phyloP scores from a whole-genome alignment of 1,140 invertebrate species.

The Phymastichus coffea region DNA sequence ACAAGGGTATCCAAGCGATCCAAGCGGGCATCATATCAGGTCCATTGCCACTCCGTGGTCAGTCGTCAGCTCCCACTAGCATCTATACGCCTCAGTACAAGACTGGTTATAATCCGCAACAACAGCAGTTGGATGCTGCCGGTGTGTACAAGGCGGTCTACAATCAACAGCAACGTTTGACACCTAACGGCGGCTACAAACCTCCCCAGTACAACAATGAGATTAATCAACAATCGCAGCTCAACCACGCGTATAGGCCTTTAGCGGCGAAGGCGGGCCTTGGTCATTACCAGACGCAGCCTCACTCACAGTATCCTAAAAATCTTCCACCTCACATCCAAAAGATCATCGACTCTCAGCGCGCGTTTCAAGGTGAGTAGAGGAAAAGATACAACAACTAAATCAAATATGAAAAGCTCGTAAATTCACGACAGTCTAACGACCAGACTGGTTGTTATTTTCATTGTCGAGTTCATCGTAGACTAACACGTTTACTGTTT shows the following conservation, averaged over 20 bases:
- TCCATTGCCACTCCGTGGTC: too few species aligned
- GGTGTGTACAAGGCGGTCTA: slow-evolving; percentile 24
- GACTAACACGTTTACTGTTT: too few species aligned
- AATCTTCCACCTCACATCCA: slow-evolving; percentile 14
- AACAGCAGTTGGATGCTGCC: slow-evolving; percentile 25
- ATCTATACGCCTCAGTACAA: slow-evolving; percentile 17
- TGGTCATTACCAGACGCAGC: not conserved
- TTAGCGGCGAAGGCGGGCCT: not conserved
- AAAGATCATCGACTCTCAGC: slow-evolving; percentile 19
- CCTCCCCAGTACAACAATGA: too few species aligned
- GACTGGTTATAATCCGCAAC: slow-evolving; percentile 4
- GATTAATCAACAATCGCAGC: too few species aligned
- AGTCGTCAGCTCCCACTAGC: not conserved
- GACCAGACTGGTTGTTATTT: too few species aligned
- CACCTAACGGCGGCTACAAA: slow-evolving; percentile 8
- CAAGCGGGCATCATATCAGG: not conserved
- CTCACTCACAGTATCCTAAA: slow-evolving; percentile 10
- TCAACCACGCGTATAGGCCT: slow-evolving; percentile 17
- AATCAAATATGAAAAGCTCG: too few species aligned
- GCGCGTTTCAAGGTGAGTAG: slow-evolving; percentile 15
- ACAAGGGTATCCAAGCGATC: slow-evolving; percentile 33
- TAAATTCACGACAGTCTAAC: too few species aligned
- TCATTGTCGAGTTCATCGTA: too few species aligned
- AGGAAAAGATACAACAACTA: too few species aligned
- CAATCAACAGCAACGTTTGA: too few species aligned